phyloP scores from a whole-genome alignment of 2,113 vertebrate species.

The Erpornis zantholeuca region DNA sequence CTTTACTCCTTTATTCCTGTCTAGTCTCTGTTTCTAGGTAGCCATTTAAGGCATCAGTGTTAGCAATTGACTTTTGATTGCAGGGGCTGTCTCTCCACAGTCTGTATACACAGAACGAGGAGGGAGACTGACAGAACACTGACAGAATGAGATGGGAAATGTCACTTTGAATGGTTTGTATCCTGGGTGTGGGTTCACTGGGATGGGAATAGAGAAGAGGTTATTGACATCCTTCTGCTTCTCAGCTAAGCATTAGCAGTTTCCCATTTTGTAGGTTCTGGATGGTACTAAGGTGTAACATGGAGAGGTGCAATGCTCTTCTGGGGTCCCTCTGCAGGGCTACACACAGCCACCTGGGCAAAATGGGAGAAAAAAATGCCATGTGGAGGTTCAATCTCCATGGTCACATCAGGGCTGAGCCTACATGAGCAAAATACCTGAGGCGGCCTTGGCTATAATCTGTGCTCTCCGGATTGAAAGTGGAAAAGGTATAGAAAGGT shows the following conservation, averaged over 20 bases:
- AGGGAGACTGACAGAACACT: background rate
- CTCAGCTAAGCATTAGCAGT: background rate
- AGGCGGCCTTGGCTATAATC: rapidly evolving
- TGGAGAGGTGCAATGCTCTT: rapidly evolving
- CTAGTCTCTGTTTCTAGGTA: too few relatives aligned
- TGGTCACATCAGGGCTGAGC: background rate
- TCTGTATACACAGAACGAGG: background rate
- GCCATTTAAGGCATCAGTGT: too few relatives aligned
- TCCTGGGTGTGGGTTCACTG: background rate
- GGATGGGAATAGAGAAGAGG: background rate
- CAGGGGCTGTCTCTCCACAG: background rate
- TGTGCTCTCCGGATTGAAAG: background rate
- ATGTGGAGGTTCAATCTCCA: background rate
- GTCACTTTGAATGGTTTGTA: background rate
- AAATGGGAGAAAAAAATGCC: background rate
- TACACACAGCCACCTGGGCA: background rate
- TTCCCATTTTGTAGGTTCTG: background rate
- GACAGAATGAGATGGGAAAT: background rate
- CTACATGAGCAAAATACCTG: rapidly evolving
- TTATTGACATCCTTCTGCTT: background rate
- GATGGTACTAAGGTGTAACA: background rate
- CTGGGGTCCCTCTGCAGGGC: background rate
- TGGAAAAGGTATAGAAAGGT: background rate
- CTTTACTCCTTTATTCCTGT: too few relatives aligned
- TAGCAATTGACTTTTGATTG: background rate